Conservation (phyloP, 1,140 invertebrate species). For the Zaprionus kolodkinae region DNA sequence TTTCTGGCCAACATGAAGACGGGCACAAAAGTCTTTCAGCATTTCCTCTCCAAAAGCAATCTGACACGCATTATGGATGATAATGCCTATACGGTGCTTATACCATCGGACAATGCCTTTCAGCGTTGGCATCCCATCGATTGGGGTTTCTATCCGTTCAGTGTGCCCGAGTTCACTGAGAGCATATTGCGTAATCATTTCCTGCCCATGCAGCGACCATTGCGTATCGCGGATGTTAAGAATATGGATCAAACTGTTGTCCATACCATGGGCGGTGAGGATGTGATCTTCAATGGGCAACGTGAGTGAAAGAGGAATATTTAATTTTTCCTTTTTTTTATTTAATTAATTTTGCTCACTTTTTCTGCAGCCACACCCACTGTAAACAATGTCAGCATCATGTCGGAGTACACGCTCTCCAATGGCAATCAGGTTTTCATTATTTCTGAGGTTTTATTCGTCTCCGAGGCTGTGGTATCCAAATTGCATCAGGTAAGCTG, state of each 20-base stretch:
- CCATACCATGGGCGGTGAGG: constrained; percentile 86
- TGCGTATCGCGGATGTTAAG: constrained; percentile 86
- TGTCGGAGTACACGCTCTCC: constrained; percentile 86
- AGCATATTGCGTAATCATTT: constrained; percentile 87
- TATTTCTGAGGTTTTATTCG: constrained; percentile 87
- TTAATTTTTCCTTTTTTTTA: constrained; percentile 1
- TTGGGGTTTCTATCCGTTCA: constrained; percentile 89
- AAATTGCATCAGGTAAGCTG: constrained; percentile 85
- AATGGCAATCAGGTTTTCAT: constrained; percentile 87
- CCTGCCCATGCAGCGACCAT: constrained; percentile 85
- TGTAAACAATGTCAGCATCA: constrained; percentile 86
- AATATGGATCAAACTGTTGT: constrained; percentile 85
- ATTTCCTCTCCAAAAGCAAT: constrained; percentile 87
- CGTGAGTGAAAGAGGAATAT: constrained; percentile 83
- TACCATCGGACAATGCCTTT: constrained; percentile 88
- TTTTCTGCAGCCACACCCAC: constrained; percentile 83
- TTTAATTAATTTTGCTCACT: constrained; percentile 2
- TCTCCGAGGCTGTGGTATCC: constrained; percentile 86
- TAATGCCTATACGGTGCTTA: constrained; percentile 87
- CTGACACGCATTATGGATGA: constrained; percentile 86
- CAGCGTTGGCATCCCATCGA: constrained; percentile 89
- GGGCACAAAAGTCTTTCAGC: constrained; percentile 87
- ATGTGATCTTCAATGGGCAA: constrained; percentile 86
- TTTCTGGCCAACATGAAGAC: constrained; percentile 87
- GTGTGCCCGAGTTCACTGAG: constrained; percentile 88